Evolutionary conservation across 2,797 vertebrate species (phyloP).

Genomic region (Enteromius mattozi): DNA sequence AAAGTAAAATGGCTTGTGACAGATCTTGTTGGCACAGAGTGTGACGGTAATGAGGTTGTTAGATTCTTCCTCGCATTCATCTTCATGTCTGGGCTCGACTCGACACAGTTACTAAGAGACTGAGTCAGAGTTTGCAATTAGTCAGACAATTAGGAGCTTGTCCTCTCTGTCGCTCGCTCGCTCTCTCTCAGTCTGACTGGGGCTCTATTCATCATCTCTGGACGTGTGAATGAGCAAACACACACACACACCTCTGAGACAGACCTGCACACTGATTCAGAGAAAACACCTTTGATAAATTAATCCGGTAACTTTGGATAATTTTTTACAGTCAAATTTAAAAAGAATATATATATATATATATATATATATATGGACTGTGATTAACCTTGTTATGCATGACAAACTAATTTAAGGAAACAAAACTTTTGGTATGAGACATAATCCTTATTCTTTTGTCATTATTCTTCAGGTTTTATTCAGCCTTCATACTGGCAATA

Average conservation of each 20-base stretch:
- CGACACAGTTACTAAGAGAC: constrained; percentile 65
- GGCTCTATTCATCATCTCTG: constrained; percentile 64
- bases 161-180: constrained; percentile 69
- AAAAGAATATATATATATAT: too few species aligned
- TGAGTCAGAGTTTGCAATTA: constrained; percentile 77
- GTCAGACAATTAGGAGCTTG: constrained; percentile 75
- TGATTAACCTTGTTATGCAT: too few species aligned
- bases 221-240: constrained; percentile 55
- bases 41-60: constrained; percentile 20
- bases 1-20: constrained; percentile 39
- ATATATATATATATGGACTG: too few species aligned
- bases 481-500: too few species aligned
- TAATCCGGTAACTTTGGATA: too few species aligned
- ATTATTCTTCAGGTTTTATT: too few species aligned
- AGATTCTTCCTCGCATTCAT: constrained; percentile 47
- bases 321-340: too few species aligned
- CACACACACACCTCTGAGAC: constrained; percentile 27
- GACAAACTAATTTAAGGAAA: too few species aligned
- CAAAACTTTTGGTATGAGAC: too few species aligned
- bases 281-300: background rate
- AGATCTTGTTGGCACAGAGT: constrained; percentile 39
- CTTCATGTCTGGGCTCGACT: constrained; percentile 62
- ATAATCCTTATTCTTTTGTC: too few species aligned
- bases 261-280: constrained; percentile 23
- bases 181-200: constrained; percentile 65